Base-by-base conservation (phyloP, 2,113 vertebrate species). In the Hirundichthys speculiger region DNA sequence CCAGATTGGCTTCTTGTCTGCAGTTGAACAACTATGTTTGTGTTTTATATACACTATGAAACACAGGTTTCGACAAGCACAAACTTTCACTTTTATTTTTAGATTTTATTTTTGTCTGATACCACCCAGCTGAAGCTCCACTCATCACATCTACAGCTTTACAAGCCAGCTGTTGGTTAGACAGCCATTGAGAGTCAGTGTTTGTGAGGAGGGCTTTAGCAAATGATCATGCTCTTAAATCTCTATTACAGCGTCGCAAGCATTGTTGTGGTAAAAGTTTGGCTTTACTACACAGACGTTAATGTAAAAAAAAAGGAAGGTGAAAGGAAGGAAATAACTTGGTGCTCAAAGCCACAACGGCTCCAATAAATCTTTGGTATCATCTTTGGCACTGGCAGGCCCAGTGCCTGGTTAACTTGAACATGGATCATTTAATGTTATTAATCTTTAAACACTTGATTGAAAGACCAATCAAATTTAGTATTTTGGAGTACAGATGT, bases 321-420 rank as follows among this genome's bases (percentile, higher is more conserved):
- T 86, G 57, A 72, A 73, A 51, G 25, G 57, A 72, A 73, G 53
- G 25, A 74, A 75, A 57, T 50, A 34, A 65, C 20, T 61, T 77
- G 80, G 88, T 90, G 89, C 90, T 90, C 63, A 8, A 82, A 19
- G 73, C 64, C 51, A 45, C 47, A 48, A 25, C 18, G 70, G 63
- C 71, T 80, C 54, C 55, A 62, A n/a, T n/a, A n/a, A 27, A 75
- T 51, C 40, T 70, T 69, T 19, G 0, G 10, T 74, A 64, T 82
- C 80, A 62, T n/a, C n/a, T n/a, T n/a, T n/a, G 81, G 83, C 78
- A 64, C 85, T 88, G 80, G 82, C 84, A 30, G 79, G 75, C 60
- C 83, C 61, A 80, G 77, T 85, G 82, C 84, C 79, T 81, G 43
- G 13, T 82, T 43, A 85, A 82, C 90, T 90, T 90, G 73, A 90